These are phyloP conservation scores for Microtus ochrogaster DNA, from an alignment of 2,113 vertebrate species.

Conservation along the genomic window DNA sequence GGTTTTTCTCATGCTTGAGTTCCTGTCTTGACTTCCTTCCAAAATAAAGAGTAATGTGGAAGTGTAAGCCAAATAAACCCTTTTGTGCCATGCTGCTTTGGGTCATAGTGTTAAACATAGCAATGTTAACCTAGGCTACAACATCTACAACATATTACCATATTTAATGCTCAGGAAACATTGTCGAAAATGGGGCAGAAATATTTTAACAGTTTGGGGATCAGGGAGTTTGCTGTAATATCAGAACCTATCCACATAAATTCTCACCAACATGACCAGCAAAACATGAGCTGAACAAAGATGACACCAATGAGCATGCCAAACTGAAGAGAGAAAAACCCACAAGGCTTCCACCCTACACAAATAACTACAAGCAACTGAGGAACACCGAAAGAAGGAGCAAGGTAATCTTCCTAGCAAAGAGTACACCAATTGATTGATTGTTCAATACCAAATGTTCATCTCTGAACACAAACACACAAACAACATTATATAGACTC, in stretches of 20 bases:
- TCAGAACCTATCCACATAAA: not conserved
- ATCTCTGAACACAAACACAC: not conserved
- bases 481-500: not conserved
- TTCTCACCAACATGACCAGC: not conserved
- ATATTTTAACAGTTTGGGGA: not conserved
- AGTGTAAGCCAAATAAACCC: not conserved
- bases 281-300: not conserved
- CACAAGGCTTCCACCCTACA: not conserved
- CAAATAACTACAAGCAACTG: too few relatives aligned
- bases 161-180: not conserved
- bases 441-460: not conserved
- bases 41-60: not conserved
- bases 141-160: not conserved
- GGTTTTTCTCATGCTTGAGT: not conserved
- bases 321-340: not conserved
- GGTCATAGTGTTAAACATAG: not conserved
- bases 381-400: not conserved
- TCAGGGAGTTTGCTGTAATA: not conserved
- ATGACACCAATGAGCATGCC: too few relatives aligned
- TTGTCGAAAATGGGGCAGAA: not conserved
- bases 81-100: not conserved
- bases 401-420: not conserved
- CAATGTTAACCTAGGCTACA: not conserved
- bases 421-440: not conserved
- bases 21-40: not conserved